Percentiles rank a stretch among this genome's conserved stretches.
Conservation (phyloP, 2,797 vertebrate species). For the Xenentodon cancila region DNA sequence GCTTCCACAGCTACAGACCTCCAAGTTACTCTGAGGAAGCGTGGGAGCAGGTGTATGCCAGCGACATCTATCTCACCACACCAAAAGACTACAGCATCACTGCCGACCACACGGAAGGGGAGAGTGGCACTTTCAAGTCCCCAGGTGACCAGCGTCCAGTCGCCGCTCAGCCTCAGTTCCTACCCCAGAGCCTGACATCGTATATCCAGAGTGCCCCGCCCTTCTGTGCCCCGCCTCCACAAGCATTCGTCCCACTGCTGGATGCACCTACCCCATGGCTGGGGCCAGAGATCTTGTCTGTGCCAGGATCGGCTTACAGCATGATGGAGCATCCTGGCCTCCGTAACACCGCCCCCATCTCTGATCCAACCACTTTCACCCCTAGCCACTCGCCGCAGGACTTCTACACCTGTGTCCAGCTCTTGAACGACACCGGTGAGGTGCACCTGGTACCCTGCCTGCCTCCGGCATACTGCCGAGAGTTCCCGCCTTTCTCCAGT, state of each 20-base stretch:
- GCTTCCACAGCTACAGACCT: constrained; percentile 58
- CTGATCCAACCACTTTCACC: neutral
- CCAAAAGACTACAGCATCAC: neutral
- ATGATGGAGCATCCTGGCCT: constrained; percentile 33
- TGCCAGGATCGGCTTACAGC: constrained; percentile 69
- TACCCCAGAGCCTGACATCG: neutral
- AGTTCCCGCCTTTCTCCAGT: constrained; percentile 13
- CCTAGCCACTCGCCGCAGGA: constrained; percentile 41
- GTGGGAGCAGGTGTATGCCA: constrained; percentile 69
- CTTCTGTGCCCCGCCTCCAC: constrained; percentile 1
- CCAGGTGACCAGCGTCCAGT: neutral
- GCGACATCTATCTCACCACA: constrained; percentile 20
- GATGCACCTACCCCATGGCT: constrained; percentile 1
- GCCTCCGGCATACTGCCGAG: constrained; percentile 39
- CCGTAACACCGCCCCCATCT: neutral
- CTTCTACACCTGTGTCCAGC: constrained; percentile 83
- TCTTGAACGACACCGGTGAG: constrained; percentile 65
- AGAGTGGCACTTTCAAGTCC: constrained; percentile 15
- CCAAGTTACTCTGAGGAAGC: constrained; percentile 70
- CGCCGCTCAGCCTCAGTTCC: neutral
- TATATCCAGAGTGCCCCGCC: constrained; percentile 20
- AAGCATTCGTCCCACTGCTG: neutral
- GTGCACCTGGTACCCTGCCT: constrained; percentile 79
- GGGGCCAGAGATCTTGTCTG: constrained; percentile 32
- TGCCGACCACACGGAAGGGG: neutral